A percentile compares a stretch with the other conserved stretches of the same genome.
phyloP scores from a whole-genome alignment of 2,888 invertebrate genomes.

The Eupithecia insigniata region DNA sequence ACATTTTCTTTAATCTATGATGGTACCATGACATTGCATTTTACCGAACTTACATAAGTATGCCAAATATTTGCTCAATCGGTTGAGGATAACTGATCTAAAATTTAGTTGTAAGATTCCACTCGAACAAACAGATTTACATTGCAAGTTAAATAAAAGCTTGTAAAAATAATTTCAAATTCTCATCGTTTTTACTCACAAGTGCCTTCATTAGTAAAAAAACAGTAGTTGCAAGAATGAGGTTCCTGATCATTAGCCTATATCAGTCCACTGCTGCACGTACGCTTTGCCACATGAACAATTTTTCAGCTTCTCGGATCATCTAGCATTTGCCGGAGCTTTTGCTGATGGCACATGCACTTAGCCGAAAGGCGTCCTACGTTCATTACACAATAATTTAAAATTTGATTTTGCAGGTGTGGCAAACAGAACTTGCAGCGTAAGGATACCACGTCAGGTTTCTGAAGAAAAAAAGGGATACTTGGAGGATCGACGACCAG shows the following conservation, averaged over 20 bases:
- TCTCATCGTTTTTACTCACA: background rate
- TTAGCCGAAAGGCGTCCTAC: background rate
- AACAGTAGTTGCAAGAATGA: background rate
- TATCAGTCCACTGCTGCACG: background rate
- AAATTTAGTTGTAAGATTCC: too few species aligned
- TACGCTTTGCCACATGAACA: background rate
- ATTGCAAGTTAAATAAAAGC: too few species aligned
- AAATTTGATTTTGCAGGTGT: slow-evolving; percentile 85
- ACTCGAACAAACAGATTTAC: too few species aligned
- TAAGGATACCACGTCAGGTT: slow-evolving; percentile 96
- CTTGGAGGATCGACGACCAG: slow-evolving; percentile 96
- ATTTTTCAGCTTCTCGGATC: background rate
- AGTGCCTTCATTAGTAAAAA: background rate
- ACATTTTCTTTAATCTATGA: too few species aligned
- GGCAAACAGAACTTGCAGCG: slow-evolving; percentile 95
- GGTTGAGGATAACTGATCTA: too few species aligned
- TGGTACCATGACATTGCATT: too few species aligned
- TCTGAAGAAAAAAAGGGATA: slow-evolving; percentile 96
- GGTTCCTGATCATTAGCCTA: background rate
- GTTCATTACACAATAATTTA: background rate
- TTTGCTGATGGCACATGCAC: background rate
- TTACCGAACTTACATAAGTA: too few species aligned
- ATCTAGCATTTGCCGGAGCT: background rate
- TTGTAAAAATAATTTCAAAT: too few species aligned
- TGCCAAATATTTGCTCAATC: too few species aligned